These are phyloP conservation scores for Paragorgia papillata DNA, from an alignment of 92 coral and sea anemone genomes.

Conservation along the genomic window DNA sequence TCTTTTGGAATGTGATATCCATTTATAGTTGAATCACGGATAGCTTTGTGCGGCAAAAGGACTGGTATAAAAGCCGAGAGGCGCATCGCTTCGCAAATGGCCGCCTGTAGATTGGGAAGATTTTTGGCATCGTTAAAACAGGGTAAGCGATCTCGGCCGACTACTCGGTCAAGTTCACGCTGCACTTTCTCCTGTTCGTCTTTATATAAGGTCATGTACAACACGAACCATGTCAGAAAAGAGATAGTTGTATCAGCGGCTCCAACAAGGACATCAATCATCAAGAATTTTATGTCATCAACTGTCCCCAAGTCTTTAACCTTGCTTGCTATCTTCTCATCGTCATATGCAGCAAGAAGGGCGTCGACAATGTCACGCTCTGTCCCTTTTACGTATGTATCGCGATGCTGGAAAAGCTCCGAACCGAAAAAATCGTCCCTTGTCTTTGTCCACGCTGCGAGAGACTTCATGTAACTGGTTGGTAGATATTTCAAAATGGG, in stretches of 20 bases:
- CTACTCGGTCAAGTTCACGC: constrained; percentile 23
- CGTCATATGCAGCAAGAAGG: constrained; percentile 1
- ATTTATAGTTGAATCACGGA: constrained; percentile 49
- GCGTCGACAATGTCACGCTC: constrained; percentile 16
- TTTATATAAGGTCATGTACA: constrained; percentile 4
- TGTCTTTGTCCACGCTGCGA: constrained; percentile 23
- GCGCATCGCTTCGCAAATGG: constrained; percentile 55
- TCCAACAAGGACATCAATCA: constrained; percentile 84
- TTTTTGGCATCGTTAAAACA: constrained; percentile 17
- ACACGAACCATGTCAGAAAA: constrained; percentile 6
- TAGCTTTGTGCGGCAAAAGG: constrained; percentile 51
- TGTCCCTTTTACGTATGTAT: neutral
- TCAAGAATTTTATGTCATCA: constrained; percentile 79
- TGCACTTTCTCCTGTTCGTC: constrained; percentile 15
- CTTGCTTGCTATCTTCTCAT: constrained; percentile 1
- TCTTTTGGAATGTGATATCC: constrained; percentile 62
- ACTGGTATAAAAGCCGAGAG: constrained; percentile 33
- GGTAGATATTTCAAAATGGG: constrained; percentile 9
- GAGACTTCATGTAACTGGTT: constrained; percentile 25
- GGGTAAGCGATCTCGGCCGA: constrained; percentile 41
- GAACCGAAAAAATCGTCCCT: neutral
- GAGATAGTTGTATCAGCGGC: constrained; percentile 44
- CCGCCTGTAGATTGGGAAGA: constrained; percentile 51
- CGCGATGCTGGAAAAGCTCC: neutral
- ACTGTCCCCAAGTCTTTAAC: constrained; percentile 50